Conservation (phyloP, 2,888 invertebrate species). For the Chironomus riparius region DNA sequence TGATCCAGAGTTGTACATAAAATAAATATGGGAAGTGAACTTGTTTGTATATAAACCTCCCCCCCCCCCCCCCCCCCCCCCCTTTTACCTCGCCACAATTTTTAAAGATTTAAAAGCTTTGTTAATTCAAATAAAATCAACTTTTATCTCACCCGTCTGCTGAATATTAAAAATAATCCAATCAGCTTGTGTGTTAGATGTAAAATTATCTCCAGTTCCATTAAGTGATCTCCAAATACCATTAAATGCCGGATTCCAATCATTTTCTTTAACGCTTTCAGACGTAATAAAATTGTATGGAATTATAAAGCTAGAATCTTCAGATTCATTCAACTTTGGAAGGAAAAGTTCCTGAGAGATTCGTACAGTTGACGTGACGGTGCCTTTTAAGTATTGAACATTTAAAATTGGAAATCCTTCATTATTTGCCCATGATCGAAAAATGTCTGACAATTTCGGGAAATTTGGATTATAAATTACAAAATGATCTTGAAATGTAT, state of each 20-base stretch:
- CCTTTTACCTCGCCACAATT: too few relatives aligned
- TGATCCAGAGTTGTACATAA: too few relatives aligned
- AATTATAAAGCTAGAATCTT: constrained; percentile 43
- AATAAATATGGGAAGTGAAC: too few relatives aligned
- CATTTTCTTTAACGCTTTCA: not conserved
- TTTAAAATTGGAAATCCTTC: constrained; percentile 30
- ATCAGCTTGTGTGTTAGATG: constrained; percentile 38
- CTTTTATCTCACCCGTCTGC: constrained; percentile 47
- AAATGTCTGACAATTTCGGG: constrained; percentile 18
- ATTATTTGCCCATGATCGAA: constrained; percentile 28
- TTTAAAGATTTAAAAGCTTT: too few relatives aligned
- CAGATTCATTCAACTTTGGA: not conserved
- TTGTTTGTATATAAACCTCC: too few relatives aligned
- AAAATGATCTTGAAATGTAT: constrained; percentile 24
- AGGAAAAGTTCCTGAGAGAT: constrained; percentile 23
- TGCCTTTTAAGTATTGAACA: constrained; percentile 23
- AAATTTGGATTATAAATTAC: constrained; percentile 12
- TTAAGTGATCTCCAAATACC: constrained; percentile 43
- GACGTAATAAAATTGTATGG: constrained; percentile 45
- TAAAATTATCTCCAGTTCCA: constrained; percentile 34
- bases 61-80: too few relatives aligned
- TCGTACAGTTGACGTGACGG: not conserved
- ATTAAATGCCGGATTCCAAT: constrained; percentile 28
- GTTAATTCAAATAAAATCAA: constrained; percentile 9
- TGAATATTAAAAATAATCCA: constrained; percentile 58